Conservation (phyloP, 2,797 vertebrate species). For the Neopelma chrysocephalum region DNA sequence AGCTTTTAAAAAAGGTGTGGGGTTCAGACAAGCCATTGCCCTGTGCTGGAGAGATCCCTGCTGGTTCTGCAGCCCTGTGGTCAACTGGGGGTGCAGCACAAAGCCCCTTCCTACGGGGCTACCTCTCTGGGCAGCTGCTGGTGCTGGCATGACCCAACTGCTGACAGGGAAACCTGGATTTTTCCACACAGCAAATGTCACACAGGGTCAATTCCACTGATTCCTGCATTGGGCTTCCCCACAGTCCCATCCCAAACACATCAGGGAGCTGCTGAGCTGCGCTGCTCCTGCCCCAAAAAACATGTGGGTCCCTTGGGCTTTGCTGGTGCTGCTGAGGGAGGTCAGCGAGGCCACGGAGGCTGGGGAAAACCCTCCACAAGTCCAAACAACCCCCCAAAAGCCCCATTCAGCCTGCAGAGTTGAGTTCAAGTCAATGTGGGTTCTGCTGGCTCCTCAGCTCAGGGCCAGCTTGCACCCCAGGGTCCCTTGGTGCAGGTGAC, state of each 20-base stretch:
- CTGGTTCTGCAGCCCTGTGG: background rate
- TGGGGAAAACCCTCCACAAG: background rate
- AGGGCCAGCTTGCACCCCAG: background rate
- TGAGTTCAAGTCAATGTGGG: accelerated
- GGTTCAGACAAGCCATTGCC: background rate
- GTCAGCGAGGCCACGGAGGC: background rate
- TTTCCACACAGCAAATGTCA: accelerated
- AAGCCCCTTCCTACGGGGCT: background rate
- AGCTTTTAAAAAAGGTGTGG: background rate
- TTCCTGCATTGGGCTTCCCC: background rate
- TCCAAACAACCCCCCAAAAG: background rate
- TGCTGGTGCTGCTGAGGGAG: background rate
- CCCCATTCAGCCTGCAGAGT: background rate
- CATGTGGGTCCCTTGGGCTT: background rate
- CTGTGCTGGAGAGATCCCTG: background rate
- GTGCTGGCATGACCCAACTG: background rate
- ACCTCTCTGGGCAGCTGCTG: background rate
- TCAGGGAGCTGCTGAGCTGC: accelerated
- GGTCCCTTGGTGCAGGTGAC: accelerated
- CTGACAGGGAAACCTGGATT: background rate
- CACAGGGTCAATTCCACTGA: accelerated
- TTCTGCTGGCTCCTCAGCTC: background rate
- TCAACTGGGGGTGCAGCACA: background rate
- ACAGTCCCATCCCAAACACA: background rate
- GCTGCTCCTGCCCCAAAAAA: background rate